A percentile compares a stretch with the other conserved stretches of the same genome.
Evolutionary conservation across 2,797 vertebrate genomes (phyloP).

Genomic region (Anableps anableps): DNA sequence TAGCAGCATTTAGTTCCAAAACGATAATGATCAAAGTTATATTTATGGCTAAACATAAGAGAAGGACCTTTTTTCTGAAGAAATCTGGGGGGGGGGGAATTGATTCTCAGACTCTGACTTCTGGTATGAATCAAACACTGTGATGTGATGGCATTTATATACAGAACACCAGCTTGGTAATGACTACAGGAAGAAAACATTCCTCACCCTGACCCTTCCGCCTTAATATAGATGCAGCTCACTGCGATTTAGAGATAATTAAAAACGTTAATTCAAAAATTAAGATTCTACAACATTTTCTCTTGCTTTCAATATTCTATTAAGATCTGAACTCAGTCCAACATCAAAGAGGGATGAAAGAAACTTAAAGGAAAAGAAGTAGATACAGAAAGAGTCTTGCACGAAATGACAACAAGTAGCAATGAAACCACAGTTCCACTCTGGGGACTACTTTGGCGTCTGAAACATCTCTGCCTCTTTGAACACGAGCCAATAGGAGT

Average conservation of each 20-base stretch:
- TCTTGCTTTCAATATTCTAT: neutral
- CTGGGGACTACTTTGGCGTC: constrained; percentile 62
- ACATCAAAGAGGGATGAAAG: neutral
- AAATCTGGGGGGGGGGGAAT: too few species aligned
- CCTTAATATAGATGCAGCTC: neutral
- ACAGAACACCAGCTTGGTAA: neutral
- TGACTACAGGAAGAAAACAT: neutral
- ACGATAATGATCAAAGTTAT: neutral
- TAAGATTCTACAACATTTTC: neutral
- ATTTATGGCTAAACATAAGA: neutral
- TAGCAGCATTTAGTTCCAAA: neutral
- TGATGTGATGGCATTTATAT: neutral
- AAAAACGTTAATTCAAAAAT: neutral
- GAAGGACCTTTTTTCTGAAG: neutral
- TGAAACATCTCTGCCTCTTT: constrained; percentile 59
- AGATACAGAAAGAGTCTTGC: neutral
- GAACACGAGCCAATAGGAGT: constrained; percentile 60
- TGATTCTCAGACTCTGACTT: neutral
- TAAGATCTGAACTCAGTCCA: neutral
- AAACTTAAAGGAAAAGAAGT: neutral
- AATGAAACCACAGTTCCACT: constrained; percentile 58
- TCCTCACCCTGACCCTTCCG: too few species aligned
- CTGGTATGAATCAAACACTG: neutral
- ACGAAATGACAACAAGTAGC: constrained; percentile 30
- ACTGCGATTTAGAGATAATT: neutral